Conservation (phyloP, 2,888 invertebrate species). For the Trachelus stipa region DNA sequence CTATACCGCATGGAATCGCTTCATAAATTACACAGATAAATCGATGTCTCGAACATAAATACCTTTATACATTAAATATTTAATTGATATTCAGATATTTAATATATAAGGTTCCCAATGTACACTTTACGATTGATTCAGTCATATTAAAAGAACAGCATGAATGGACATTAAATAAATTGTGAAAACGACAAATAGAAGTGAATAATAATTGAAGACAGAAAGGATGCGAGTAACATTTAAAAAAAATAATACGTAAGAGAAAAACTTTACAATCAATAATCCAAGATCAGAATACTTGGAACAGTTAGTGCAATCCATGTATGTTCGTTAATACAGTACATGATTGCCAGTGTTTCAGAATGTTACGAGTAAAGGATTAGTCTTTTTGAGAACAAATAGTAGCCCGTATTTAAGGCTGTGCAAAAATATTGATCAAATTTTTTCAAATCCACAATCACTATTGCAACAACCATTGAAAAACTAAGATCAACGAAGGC, state of each 20-base stretch:
- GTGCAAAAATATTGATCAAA: conserved; percentile 15
- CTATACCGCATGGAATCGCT: not conserved
- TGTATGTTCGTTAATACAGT: not conserved
- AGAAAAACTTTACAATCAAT: not conserved
- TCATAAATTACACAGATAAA: not conserved
- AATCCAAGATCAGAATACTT: not conserved
- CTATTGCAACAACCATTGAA: conserved; percentile 13
- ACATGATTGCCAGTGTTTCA: not conserved
- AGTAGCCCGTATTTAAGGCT: conserved; percentile 2
- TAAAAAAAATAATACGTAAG: not conserved
- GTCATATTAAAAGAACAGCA: not conserved
- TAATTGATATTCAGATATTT: not conserved
- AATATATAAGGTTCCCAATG: not conserved
- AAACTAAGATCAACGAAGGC: conserved; percentile 29
- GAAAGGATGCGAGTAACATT: not conserved
- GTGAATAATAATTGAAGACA: not conserved
- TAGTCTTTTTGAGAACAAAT: not conserved
- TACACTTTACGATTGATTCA: conserved; percentile 9
- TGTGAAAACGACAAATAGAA: not conserved
- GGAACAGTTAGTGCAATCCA: not conserved
- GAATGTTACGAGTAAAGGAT: not conserved
- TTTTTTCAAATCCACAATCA: not conserved
- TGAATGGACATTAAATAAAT: not conserved
- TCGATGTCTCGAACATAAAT: not conserved
- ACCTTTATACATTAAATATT: not conserved